Evolutionary conservation across 1,140 invertebrate species (phyloP).

Genomic region (Drosophila arizonae): DNA sequence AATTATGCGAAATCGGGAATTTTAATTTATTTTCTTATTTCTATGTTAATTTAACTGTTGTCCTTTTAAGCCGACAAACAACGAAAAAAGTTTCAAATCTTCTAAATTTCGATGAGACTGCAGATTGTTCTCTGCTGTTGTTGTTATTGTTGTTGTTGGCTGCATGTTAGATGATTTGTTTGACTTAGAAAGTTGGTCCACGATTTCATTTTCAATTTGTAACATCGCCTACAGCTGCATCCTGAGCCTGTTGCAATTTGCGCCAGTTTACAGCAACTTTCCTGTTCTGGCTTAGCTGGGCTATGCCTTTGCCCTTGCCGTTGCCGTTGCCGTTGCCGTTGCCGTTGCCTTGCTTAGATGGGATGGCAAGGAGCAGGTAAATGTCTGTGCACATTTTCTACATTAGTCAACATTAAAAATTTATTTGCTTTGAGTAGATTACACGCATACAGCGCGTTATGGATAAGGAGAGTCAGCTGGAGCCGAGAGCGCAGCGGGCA

Average conservation of each 20-base stretch:
- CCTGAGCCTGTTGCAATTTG: constrained; percentile 56
- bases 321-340: constrained; percentile 16
- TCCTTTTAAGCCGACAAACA: constrained; percentile 8
- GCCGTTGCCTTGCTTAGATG: constrained; percentile 28
- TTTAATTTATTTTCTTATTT: background rate
- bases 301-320: constrained; percentile 19
- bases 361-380: constrained; percentile 61
- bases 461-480: constrained; percentile 1
- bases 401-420: constrained; percentile 80
- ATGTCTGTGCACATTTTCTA: constrained; percentile 74
- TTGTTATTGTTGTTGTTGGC: constrained; percentile 6
- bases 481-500: no score
- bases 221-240: constrained; percentile 16
- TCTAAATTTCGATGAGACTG: constrained; percentile 9
- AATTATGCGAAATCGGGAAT: constrained; percentile 5
- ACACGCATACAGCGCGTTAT: constrained; percentile 53
- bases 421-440: constrained; percentile 80
- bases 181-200: constrained; percentile 35
- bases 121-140: constrained; percentile 5
- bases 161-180: constrained; percentile 28
- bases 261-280: constrained; percentile 27
- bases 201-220: constrained; percentile 58
- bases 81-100: background rate
- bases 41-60: constrained; percentile 10
- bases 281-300: constrained; percentile 1